A percentile compares a stretch with the other conserved stretches of the same genome.
Conservation (phyloP, 2,888 invertebrate genomes). For the Callyntrura guangdongensis region DNA sequence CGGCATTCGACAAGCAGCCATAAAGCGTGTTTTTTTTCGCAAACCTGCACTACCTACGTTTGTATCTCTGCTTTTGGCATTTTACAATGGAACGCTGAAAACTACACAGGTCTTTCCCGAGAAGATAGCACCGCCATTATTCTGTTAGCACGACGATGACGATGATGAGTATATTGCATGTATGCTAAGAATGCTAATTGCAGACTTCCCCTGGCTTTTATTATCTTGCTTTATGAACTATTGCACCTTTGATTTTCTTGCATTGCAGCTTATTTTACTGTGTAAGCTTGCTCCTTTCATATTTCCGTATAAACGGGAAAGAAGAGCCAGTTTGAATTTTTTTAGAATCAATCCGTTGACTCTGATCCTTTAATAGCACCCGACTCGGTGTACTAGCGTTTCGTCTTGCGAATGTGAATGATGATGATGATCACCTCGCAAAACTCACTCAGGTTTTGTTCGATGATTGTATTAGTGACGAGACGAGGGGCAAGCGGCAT, state of each 20-base stretch:
- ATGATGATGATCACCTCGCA: conserved; percentile 33
- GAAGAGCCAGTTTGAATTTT: conserved; percentile 54
- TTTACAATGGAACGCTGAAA: conserved; percentile 72
- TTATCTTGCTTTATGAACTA: conserved; percentile 77
- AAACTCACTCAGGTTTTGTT: neutral
- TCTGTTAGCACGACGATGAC: conserved; percentile 2
- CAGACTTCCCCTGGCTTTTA: conserved; percentile 75
- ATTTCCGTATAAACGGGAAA: conserved; percentile 54
- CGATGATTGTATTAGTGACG: conserved; percentile 9
- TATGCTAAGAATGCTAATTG: conserved; percentile 76
- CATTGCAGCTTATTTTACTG: conserved; percentile 1
- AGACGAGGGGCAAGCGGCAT: conserved; percentile 21
- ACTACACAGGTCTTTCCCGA: conserved; percentile 55
- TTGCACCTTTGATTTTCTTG: conserved; percentile 58
- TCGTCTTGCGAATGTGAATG: neutral
- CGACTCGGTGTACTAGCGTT: neutral
- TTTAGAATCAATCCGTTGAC: conserved; percentile 43
- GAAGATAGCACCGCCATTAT: neutral
- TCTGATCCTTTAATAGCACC: conserved; percentile 56
- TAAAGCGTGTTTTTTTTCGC: conserved; percentile 61
- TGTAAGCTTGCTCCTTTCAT: conserved; percentile 23
- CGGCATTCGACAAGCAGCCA: conserved; percentile 69
- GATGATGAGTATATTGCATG: conserved; percentile 27
- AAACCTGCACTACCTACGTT: conserved; percentile 45
- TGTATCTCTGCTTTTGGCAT: conserved; percentile 24